These are phyloP conservation scores for Maccullochella peelii DNA, from an alignment of 2,113 vertebrate genomes.

Conservation along the genomic window DNA sequence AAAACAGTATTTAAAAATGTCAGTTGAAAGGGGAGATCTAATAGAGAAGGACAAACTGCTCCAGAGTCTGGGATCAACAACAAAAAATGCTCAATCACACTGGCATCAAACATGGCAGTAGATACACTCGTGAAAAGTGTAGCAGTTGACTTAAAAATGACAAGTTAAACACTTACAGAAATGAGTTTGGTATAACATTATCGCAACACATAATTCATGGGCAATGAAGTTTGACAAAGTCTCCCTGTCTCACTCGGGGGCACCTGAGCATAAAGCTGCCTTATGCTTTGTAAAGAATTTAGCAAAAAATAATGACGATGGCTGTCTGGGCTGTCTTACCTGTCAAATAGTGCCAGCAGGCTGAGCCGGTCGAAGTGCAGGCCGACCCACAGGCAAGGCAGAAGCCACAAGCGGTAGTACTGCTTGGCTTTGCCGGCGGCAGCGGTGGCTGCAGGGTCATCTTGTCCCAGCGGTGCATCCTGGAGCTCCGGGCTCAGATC, in stretches of 20 bases:
- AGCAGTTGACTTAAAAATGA: not conserved
- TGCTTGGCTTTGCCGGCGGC: constrained; percentile 91
- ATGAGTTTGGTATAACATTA: not conserved
- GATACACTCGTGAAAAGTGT: too few relatives aligned
- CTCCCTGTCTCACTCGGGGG: not conserved
- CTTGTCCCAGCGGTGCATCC: constrained; percentile 88
- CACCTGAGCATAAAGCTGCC: not conserved
- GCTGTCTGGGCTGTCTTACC: constrained; percentile 78
- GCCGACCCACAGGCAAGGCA: constrained; percentile 96
- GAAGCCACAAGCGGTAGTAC: constrained; percentile 97
- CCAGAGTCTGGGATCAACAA: not conserved
- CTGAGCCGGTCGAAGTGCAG: constrained; percentile 98
- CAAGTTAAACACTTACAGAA: not conserved
- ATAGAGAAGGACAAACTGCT: too few relatives aligned
- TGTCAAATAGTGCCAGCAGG: constrained; percentile 96
- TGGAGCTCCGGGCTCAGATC: constrained; percentile 96
- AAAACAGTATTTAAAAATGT: not conserved
- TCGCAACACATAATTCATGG: not conserved
- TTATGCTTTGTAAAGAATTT: not conserved
- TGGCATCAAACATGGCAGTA: not conserved
- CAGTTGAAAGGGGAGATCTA: not conserved
- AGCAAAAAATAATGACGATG: not conserved
- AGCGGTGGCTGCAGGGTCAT: constrained; percentile 77
- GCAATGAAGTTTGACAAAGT: not conserved
- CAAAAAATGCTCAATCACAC: not conserved